A percentile compares a stretch with the other conserved stretches of the same genome.
Evolutionary conservation across 1,140 invertebrate genomes (phyloP).

Genomic region (Drosophila kikkawai): DNA sequence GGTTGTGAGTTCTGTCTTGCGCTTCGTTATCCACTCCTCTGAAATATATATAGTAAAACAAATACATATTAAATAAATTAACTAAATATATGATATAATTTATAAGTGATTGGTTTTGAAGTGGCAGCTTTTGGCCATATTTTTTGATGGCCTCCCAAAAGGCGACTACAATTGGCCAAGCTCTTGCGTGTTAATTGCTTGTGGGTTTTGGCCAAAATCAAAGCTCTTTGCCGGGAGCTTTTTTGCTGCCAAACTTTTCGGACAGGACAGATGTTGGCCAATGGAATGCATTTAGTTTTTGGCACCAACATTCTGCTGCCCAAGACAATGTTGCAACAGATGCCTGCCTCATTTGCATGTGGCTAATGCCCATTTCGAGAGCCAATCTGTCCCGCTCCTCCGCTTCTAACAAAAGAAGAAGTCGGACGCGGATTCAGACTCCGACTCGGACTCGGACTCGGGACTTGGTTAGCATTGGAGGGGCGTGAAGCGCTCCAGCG

Average conservation of each 20-base stretch:
- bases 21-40: conserved; percentile 96
- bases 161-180: conserved; percentile 22
- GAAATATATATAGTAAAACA: conserved; percentile 68
- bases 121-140: conserved; percentile 13
- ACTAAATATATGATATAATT: neutral
- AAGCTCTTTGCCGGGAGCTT: conserved; percentile 22
- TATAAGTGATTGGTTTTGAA: neutral
- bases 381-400: conserved; percentile 13
- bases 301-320: conserved; percentile 19
- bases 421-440: neutral
- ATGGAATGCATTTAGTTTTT: conserved; percentile 15
- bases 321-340: conserved; percentile 32
- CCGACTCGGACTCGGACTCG: neutral
- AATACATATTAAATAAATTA: neutral
- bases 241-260: conserved; percentile 27
- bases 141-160: conserved; percentile 37
- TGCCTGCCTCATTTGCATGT: conserved; percentile 55
- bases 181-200: conserved; percentile 3
- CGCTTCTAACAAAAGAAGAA: conserved; percentile 55
- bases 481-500: conserved; percentile 69
- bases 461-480: conserved; percentile 15
- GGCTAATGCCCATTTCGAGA: conserved; percentile 57
- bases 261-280: conserved; percentile 35
- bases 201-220: conserved; percentile 27
- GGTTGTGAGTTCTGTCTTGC: conserved; percentile 94